phyloP scores from a whole-genome alignment of 2,797 vertebrate species.

The Pygocentrus nattereri region DNA sequence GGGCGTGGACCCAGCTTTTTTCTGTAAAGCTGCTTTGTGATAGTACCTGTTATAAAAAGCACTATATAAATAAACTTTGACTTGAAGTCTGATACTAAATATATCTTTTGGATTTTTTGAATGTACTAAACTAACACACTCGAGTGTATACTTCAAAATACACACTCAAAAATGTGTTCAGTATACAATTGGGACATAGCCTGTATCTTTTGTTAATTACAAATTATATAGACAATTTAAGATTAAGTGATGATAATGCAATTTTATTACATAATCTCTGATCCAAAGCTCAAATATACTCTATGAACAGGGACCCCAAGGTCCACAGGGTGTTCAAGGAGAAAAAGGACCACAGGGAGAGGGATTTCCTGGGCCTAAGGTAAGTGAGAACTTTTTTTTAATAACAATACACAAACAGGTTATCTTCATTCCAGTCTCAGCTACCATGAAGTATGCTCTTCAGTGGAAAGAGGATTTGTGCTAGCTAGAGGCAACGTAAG shows the following conservation, averaged over 20 bases:
- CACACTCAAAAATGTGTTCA: no score
- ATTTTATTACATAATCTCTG: background rate
- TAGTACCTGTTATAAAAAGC: no score
- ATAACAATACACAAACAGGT: constrained; percentile 8
- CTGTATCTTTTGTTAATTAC: no score
- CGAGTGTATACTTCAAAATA: no score
- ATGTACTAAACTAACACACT: no score
- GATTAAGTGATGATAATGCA: background rate
- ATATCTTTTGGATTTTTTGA: no score
- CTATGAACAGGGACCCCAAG: constrained; percentile 87
- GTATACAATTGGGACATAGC: no score
- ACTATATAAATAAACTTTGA: no score
- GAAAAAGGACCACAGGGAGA: constrained; percentile 88
- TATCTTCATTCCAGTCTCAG: constrained; percentile 18
- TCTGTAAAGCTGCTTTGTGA: no score
- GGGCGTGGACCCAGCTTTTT: no score
- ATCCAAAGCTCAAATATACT: constrained; percentile 35
- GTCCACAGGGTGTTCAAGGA: constrained; percentile 88
- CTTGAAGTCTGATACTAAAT: no score
- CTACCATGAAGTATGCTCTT: background rate
- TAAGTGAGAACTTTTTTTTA: constrained; percentile 63
- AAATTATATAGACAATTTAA: background rate
- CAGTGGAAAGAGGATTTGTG: constrained; percentile 2
- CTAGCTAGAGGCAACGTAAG: constrained; percentile 14
- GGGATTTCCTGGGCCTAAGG: constrained; percentile 90